These are phyloP conservation scores for Beris chalybata DNA, from an alignment of 2,888 invertebrate genomes.

Conservation along the genomic window DNA sequence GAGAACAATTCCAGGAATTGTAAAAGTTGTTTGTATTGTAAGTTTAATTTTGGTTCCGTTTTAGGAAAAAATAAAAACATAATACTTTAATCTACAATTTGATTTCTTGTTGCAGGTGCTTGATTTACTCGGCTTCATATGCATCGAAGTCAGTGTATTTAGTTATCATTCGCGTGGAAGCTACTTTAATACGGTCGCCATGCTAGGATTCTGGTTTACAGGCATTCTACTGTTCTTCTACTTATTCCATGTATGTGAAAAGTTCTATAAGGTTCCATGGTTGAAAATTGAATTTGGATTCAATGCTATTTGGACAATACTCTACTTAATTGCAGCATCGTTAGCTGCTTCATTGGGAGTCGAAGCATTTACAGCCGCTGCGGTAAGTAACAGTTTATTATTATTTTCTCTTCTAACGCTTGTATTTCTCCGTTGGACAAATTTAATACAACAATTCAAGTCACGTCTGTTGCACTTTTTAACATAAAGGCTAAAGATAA, in stretches of 20 bases:
- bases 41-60: conserved; percentile 52
- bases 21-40: conserved; percentile 77
- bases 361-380: conserved; percentile 64
- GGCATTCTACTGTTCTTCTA: conserved; percentile 77
- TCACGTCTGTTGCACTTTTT: too few species aligned
- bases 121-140: conserved; percentile 79
- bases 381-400: conserved; percentile 61
- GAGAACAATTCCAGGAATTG: conserved; percentile 71
- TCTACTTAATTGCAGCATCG: conserved; percentile 75
- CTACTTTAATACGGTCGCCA: conserved; percentile 78
- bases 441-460: too few species aligned
- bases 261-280: conserved; percentile 84
- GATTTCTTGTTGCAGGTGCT: conserved; percentile 58
- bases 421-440: too few species aligned
- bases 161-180: conserved; percentile 63
- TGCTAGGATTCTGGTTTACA: conserved; percentile 85
- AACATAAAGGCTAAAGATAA: too few species aligned
- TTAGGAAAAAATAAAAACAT: neutral
- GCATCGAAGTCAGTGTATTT: conserved; percentile 66
- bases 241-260: conserved; percentile 83
- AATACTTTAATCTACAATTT: neutral
- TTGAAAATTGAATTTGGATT: conserved; percentile 77
- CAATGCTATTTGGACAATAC: conserved; percentile 71
- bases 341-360: conserved; percentile 63
- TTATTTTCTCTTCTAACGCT: too few species aligned